phyloP scores from a whole-genome alignment of 2,888 invertebrate genomes.

The Drosophila macrothrix region DNA sequence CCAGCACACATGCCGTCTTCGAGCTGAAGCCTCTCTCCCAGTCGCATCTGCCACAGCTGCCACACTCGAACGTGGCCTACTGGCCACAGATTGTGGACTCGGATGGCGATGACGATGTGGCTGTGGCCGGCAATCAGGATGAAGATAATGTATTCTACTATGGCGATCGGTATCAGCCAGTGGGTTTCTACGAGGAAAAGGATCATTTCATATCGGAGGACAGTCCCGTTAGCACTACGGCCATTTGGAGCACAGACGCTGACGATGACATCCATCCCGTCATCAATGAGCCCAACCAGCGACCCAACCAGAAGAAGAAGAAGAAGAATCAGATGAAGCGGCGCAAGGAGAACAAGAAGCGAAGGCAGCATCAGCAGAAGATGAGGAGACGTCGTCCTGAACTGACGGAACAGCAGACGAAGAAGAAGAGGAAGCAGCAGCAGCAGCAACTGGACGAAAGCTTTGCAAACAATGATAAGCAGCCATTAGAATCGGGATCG shows the following conservation, averaged over 20 bases:
- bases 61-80: conserved; percentile 5
- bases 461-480: not conserved
- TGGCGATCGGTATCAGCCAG: conserved; percentile 27
- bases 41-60: conserved; percentile 3
- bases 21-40: conserved; percentile 70
- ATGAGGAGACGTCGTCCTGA: conserved; percentile 21
- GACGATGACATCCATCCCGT: conserved; percentile 52
- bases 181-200: conserved; percentile 54
- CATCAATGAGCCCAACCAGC: conserved; percentile 49
- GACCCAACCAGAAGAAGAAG: conserved; percentile 13
- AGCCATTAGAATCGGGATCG: conserved; percentile 17
- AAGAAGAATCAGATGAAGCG: conserved; percentile 37
- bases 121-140: conserved; percentile 11
- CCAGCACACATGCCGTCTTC: conserved; percentile 80
- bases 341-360: conserved; percentile 21
- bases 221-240: conserved; percentile 57
- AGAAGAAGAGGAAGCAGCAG: conserved; percentile 22
- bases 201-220: conserved; percentile 50
- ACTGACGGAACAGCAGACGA: conserved; percentile 17
- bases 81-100: conserved; percentile 34
- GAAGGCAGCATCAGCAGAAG: conserved; percentile 29
- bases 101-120: conserved; percentile 13
- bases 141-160: conserved; percentile 45
- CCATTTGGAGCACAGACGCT: conserved; percentile 72
- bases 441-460: conserved; percentile 1